Base-by-base conservation (phyloP, 1,140 invertebrate genomes). In the Drosophila orosa region DNA sequence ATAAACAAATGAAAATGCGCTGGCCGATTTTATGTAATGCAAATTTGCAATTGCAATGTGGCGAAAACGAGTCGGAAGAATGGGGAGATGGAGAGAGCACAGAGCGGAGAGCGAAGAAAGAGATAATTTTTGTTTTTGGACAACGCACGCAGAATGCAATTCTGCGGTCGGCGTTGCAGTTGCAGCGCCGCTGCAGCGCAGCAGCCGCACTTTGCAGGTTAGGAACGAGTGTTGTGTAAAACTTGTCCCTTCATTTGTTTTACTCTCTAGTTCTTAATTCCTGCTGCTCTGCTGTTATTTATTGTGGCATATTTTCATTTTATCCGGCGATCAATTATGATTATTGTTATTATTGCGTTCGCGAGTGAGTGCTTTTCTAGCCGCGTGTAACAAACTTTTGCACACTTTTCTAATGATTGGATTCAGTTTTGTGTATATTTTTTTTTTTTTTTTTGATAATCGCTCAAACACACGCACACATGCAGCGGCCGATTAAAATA, bases 211-310 rank as follows among this genome's bases (percentile, higher is more conserved):
- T 86, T 87, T 87, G 65, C 86, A 87, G 83, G 83, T 87, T 87
- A 87, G 84, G 83, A 80, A 47, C 84, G 80, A 84, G 83, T 87
- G 83, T 87, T 87, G 83, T 87, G 83, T 87, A 87, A 87, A 87
- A 80, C 72, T 74, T 63, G 42, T 60, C 48, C 75, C 33, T 19
- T 52, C 55, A 58, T 77, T 80, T 73, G 52, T 54, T 79, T 68
- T 68, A 66, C 48, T 73, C 73, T 72, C 54, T 59, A 78, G 31
- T 78, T 78, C 57, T 62, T 56, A 35, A 33, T 31, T 68, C 48
- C 39, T 55, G 71, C 48, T 63, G 54, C 58, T 74, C 48, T 63
- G 54, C 54, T 66, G 55, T 31, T 42, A 45, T 29, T 40, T 72
- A 35, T 42, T 25, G 42, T 52, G 48, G 48, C 48, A 52, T 57